Conservation (phyloP, 2,113 vertebrate species). For the Laterallus jamaicensis region DNA sequence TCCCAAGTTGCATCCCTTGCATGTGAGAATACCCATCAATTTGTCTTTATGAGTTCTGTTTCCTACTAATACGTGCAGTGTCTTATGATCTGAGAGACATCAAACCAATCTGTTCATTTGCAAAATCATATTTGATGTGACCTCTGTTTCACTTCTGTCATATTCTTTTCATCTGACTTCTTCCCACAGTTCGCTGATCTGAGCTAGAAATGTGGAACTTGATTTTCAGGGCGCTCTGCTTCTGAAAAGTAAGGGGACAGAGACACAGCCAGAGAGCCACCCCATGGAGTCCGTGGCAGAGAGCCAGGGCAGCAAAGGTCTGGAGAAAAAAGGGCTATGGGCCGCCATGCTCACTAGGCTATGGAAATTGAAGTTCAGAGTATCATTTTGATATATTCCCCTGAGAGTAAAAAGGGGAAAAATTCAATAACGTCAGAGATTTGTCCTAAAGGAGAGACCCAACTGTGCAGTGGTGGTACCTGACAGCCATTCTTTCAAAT, state of each 20-base stretch:
- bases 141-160: neutral
- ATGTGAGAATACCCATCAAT: neutral
- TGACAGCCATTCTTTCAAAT: neutral
- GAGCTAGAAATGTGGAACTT: neutral
- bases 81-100: neutral
- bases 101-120: neutral
- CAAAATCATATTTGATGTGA: neutral
- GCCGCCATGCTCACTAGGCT: neutral
- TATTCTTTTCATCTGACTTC: neutral
- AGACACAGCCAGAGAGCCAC: neutral
- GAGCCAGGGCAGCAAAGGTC: neutral
- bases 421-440: neutral
- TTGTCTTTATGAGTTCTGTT: conserved; percentile 12
- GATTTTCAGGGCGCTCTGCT: neutral
- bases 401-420: neutral
- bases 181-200: neutral
- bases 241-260: neutral
- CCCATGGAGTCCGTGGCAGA: neutral
- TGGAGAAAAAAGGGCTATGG: neutral
- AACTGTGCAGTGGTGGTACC: neutral
- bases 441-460: neutral
- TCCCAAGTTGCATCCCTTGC: neutral
- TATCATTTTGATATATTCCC: neutral
- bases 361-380: neutral
- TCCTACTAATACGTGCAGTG: neutral